Base-by-base conservation (phyloP, 2,797 vertebrate genomes). In the Tapera naevia region DNA sequence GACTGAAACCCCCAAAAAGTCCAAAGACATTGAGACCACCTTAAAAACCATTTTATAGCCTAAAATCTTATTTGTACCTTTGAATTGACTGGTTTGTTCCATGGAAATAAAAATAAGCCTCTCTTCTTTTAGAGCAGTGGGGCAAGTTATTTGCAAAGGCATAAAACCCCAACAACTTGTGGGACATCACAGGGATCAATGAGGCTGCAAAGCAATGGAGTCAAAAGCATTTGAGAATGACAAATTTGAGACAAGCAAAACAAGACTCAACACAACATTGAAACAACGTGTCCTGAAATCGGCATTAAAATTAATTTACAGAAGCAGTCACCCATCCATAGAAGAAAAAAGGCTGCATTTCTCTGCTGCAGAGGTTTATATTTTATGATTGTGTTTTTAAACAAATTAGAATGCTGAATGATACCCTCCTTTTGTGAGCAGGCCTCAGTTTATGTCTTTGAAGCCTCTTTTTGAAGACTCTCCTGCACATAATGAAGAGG, bases 171-270 rank as follows among this genome's bases (percentile, higher is more conserved):
- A 1, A 22, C 0, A 6, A 8, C 30, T 46, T 5, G 37, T 19
- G 30, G 73, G 33, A 27, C 15, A 9, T 10, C 19, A 1, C 23
- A 7, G 69, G 12, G 3, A 8, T 8, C 2, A 0, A 17, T 4
- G 41, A 64, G 70, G 64, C 57, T 41, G 57, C 23, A 27, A 46
- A 64, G 43, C 21, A 5, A 7, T 2, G 3, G 35, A 21, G 32
- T 25, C 28, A 33, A 57, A 50, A 57, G 13, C 37, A 9, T 51
- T 45, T 25, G 51, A 39, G 64, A 53, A 4, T 28, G 35, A n/a
- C 43, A 22, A 27, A 32, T 35, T 39, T 23, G 57, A 74, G 81
- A 48, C 27, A 35, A 61, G 23, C 25, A 27, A 50, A 67, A 43
- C 25, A 45, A 39, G 80, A 48, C 35, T 5, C 24, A 86, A 32